Evolutionary conservation across 2,797 vertebrate genomes (phyloP), one percentile per base, ranked within the genome.

Genomic region (Tokudaia tokunoshimensis): DNA sequence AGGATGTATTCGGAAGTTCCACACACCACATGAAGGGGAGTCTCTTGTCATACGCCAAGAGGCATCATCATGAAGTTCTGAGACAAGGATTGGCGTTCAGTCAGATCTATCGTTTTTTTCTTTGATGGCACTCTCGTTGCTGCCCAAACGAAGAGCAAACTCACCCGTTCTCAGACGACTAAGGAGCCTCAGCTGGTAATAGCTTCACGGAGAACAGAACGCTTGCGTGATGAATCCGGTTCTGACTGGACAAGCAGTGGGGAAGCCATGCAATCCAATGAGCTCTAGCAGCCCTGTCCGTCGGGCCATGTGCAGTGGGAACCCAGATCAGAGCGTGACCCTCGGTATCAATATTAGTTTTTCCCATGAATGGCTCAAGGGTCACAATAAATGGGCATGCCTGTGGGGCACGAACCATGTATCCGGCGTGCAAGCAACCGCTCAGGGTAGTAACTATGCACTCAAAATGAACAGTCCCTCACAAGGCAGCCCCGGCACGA

Each of bases 41-140:
- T 87, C 97, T 89, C 97, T 99, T 99, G 98, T 99, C 99, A 84
- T 99, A 99, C 47, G 99, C 99, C 89, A 99, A 99, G 98, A 99
- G 99, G 96, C 99, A 99, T 98, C 99, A 99, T 97, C 99, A 99
- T 92, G 99, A 99, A 99, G 99, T 99, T 98, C 99, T 99, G 96
- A 99, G 99, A 97, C 99, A 99, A 22, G 99, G 99, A 3, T 98
- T 99, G 96, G 99, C 99, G 0, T 99, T 99, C 98, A 99, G 99
- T 98, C 99, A 99, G 1, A 98, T 99, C 94, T 99, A 99, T 96
- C 99, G 99, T 52, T 99, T 99, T 50, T 52, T 52, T 99, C 96
- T 99, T 99, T 0, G 99, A 99, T 0, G 99, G 99, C 98, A 99
- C 99, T 96, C 99, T 99, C 0, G 99, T 99, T 96, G 99, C 99